These are phyloP conservation scores for Lycia hirtaria DNA, from an alignment of 2,888 invertebrate species.

Conservation along the genomic window DNA sequence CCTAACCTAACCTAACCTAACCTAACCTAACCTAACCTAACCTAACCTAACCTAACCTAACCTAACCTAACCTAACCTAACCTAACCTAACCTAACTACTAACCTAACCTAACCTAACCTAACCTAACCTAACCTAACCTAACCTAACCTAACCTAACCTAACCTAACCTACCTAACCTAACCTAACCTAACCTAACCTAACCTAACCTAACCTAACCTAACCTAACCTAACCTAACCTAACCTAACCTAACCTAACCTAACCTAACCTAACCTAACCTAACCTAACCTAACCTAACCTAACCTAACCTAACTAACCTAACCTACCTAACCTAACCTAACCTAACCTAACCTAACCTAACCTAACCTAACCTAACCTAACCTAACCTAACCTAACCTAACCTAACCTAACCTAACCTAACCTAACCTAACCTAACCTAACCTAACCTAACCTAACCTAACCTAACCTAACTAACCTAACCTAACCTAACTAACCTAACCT, in stretches of 20 bases:
- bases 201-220: constrained; percentile 27
- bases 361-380: constrained; percentile 36
- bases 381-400: constrained; percentile 37
- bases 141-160: constrained; percentile 31
- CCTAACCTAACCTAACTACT: constrained; percentile 27
- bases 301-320: constrained; percentile 27
- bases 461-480: constrained; percentile 28
- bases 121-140: constrained; percentile 28
- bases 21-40: constrained; percentile 26
- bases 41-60: constrained; percentile 26
- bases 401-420: constrained; percentile 26
- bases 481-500: too few relatives aligned
- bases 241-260: constrained; percentile 24
- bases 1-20: constrained; percentile 27
- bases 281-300: constrained; percentile 23
- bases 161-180: constrained; percentile 32
- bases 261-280: constrained; percentile 26
- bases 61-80: constrained; percentile 27
- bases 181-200: constrained; percentile 32
- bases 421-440: constrained; percentile 34
- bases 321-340: constrained; percentile 28
- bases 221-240: constrained; percentile 28
- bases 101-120: constrained; percentile 27
- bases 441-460: constrained; percentile 35
- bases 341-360: constrained; percentile 37